phyloP scores from a whole-genome alignment of 1,140 invertebrate genomes.

The Drosophila saltans region DNA sequence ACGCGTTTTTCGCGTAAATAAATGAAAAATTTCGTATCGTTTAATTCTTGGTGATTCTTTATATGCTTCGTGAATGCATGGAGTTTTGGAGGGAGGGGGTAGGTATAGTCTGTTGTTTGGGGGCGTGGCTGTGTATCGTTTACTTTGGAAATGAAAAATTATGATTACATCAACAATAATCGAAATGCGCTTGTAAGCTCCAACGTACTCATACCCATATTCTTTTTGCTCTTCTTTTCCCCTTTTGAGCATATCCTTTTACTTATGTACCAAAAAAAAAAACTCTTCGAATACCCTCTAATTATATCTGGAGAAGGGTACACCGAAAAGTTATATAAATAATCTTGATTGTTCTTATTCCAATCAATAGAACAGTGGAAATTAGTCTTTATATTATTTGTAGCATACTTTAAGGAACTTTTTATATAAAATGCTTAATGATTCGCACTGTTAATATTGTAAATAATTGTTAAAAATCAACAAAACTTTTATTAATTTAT shows the following conservation, averaged over 20 bases:
- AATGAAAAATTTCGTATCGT: constrained; percentile 71
- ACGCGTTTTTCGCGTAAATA: constrained; percentile 72
- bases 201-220: constrained; percentile 1
- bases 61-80: constrained; percentile 28
- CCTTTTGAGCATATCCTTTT: constrained; percentile 30
- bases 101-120: neutral
- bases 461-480: too few species aligned
- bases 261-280: neutral
- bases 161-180: constrained; percentile 82
- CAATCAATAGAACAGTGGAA: too few species aligned
- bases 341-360: too few species aligned
- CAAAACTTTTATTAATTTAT: too few species aligned
- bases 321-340: too few species aligned
- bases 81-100: neutral
- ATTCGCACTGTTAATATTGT: too few species aligned
- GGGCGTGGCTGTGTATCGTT: constrained; percentile 60
- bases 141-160: constrained; percentile 82
- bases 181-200: constrained; percentile 79
- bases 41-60: constrained; percentile 76
- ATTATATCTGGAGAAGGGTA: too few species aligned
- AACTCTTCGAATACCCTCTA: constrained; percentile 31
- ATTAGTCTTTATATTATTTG: too few species aligned
- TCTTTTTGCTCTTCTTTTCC: constrained; percentile 29
- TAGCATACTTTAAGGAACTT: too few species aligned
- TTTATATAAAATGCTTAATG: too few species aligned